Base-by-base conservation (phyloP, 2,113 vertebrate species). In the Hydrochoerus hydrochaeris region DNA sequence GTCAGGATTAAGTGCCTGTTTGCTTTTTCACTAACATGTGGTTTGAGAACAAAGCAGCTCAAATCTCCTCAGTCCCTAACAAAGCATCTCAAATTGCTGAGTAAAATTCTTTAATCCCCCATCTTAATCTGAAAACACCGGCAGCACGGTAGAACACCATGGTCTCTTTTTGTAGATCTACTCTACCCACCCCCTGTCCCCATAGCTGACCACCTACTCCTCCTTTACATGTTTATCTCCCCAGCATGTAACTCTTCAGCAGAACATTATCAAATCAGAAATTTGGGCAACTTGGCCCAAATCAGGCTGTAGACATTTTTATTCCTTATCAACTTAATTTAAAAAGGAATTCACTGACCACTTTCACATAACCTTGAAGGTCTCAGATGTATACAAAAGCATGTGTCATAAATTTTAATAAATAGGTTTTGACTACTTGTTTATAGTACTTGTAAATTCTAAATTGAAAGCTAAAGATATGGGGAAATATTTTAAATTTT, bases 1-100 rank as follows among this genome's bases (percentile, higher is more conserved):
- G 98, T 99, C 98, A 99, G 99, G 99, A 99, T 99, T 99, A 99
- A 99, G 98, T 98, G 98, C 98, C 98, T 99, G 98, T 99, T 99
- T 99, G 99, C 98, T 99, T 99, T 99, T 98, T 98, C 96, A 92
- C 98, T 99, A 98, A 98, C 99, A 98, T 98, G 97, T 98, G 98
- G 99, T 98, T 99, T 97, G 97, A 98, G 99, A 99, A 99, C 99
- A 99, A 99, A 99, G 99, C 98, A 98, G 98, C 98, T 98, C 98
- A 98, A 99, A 98, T 99, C 99, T 98, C 98, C 97, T 97, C 98
- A 98, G n/a, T 97, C 98, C 98, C 98, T 98, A 98, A 99, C 98
- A 99, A 99, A 99, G 98, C 98, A 98, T 98, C 99, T 99, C 98
- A 98, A 99, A 99, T 99, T 99, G 98, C 98, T 98, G 97, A 97